Percentiles rank a stretch among this genome's conserved stretches.
phyloP scores from a whole-genome alignment of 2,797 vertebrate species.

The Chiropotes sagulatus region DNA sequence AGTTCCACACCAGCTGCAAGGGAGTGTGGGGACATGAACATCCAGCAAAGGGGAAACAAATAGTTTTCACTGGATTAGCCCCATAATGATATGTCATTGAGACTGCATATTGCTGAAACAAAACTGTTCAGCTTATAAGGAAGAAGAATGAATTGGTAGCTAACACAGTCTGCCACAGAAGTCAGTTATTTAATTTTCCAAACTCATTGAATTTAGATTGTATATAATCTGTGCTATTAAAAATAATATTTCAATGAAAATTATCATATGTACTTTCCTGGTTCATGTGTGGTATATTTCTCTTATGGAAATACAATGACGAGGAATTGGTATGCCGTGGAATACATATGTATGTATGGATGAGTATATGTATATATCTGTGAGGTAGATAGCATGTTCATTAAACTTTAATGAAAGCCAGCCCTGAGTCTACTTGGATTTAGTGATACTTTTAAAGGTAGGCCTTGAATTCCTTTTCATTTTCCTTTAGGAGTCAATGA shows the following conservation, averaged over 20 bases:
- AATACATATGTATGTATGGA: neutral
- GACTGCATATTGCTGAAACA: neutral
- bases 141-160: neutral
- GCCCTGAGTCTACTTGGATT: neutral
- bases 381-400: neutral
- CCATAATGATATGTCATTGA: neutral
- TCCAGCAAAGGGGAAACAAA: neutral
- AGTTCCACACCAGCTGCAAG: neutral
- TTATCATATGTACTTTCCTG: too few species aligned
- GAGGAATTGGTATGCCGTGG: neutral
- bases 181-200: neutral
- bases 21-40: neutral
- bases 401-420: neutral
- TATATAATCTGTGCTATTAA: neutral
- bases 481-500: neutral
- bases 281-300: neutral
- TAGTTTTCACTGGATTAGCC: neutral
- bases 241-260: neutral
- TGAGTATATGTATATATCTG: too few species aligned
- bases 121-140: neutral
- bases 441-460: neutral
- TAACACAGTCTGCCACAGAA: neutral
- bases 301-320: neutral
- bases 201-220: neutral
- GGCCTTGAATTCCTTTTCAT: neutral